Conservation (phyloP, 1,140 invertebrate genomes). For the Hormaphis cornu region DNA sequence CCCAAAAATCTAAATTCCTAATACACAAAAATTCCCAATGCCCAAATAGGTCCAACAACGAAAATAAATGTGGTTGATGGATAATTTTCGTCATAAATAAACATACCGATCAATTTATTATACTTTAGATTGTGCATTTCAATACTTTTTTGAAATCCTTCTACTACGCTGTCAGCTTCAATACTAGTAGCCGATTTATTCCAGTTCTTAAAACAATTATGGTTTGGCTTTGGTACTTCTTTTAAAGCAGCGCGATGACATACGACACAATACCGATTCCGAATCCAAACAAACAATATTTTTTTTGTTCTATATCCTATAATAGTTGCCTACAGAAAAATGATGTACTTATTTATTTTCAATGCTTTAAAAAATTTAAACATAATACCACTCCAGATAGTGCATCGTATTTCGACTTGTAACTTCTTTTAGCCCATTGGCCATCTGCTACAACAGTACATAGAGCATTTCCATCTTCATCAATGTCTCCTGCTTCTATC, state of each 20-base stretch:
- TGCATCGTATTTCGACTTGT: background rate
- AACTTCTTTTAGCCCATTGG: background rate
- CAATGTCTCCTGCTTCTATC: conserved; percentile 33
- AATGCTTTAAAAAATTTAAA: background rate
- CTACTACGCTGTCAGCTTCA: conserved; percentile 39
- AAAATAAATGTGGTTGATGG: too few relatives aligned
- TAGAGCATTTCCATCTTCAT: background rate
- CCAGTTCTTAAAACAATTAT: conserved; percentile 40
- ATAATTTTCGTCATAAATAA: background rate
- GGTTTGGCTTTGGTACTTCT: background rate
- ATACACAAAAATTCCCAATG: too few relatives aligned
- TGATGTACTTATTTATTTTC: background rate
- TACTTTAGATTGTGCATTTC: conserved; percentile 34
- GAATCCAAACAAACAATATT: background rate
- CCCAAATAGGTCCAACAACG: too few relatives aligned
- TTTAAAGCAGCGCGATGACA: background rate
- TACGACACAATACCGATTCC: background rate
- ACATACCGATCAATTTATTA: background rate
- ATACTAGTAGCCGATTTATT: conserved; percentile 37
- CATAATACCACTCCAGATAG: conserved; percentile 34
- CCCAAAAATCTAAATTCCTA: too few relatives aligned
- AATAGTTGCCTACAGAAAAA: background rate
- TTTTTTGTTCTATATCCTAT: background rate
- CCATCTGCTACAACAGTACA: conserved; percentile 13
- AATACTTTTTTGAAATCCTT: conserved; percentile 38